Percentiles rank a stretch among this genome's conserved stretches.
Conservation (phyloP, 1,140 invertebrate genomes). For the Brachionus manjavacas region DNA sequence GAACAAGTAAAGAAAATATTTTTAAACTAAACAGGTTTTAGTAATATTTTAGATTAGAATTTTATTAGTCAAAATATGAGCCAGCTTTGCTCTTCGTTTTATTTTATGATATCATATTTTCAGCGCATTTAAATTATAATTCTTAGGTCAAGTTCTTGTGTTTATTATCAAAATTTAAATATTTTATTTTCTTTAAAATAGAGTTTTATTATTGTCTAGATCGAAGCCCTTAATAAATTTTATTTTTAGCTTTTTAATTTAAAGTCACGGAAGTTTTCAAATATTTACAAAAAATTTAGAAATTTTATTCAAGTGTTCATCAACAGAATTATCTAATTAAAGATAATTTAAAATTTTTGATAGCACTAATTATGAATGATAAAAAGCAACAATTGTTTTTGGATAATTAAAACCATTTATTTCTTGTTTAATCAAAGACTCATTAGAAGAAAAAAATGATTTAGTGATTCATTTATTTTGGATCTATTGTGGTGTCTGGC, state of each 20-base stretch:
- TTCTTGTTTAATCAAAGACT: too few relatives aligned
- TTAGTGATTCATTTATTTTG: too few relatives aligned
- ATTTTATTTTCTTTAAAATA: constrained; percentile 1
- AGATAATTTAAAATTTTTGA: neutral
- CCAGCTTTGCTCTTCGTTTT: neutral
- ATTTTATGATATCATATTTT: neutral
- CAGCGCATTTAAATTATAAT: neutral
- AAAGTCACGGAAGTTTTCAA: neutral
- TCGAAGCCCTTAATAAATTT: neutral
- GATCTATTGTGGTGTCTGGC: too few relatives aligned
- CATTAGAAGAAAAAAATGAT: too few relatives aligned
- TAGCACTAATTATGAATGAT: too few relatives aligned
- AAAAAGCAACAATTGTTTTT: too few relatives aligned
- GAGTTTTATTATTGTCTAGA: neutral
- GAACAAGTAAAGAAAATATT: neutral
- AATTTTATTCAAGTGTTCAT: too few relatives aligned
- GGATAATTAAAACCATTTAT: too few relatives aligned
- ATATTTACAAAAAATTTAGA: neutral
- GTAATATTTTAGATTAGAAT: neutral
- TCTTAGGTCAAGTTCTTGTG: neutral
- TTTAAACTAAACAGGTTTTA: neutral
- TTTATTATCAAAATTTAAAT: constrained; percentile 8
- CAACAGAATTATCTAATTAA: neutral
- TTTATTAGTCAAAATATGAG: neutral
- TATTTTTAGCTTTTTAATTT: neutral